Evolutionary conservation across 2,113 vertebrate species (phyloP).

Genomic region (Elaphurus davidianus): DNA sequence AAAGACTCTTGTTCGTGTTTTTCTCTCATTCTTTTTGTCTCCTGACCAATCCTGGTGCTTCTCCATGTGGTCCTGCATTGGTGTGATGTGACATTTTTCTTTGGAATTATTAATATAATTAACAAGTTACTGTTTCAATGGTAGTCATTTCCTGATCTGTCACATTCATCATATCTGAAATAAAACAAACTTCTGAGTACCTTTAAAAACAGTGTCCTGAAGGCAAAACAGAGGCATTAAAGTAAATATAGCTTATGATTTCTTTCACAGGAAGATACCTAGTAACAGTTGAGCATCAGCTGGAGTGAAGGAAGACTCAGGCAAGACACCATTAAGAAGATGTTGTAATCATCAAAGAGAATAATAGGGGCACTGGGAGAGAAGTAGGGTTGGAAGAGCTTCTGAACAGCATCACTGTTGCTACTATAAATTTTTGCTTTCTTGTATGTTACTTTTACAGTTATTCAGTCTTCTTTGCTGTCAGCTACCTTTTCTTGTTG

Average conservation of each 20-base stretch:
- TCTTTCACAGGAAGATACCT: background rate
- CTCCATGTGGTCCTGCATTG: too few relatives aligned
- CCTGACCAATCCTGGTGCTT: background rate
- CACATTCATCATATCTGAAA: background rate
- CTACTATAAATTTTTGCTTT: background rate
- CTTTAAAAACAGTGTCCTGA: background rate
- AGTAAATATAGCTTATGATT: background rate
- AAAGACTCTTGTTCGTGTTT: background rate
- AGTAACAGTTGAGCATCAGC: background rate
- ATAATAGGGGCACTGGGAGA: background rate
- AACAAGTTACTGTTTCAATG: background rate
- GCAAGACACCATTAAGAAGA: background rate
- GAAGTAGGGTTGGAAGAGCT: background rate
- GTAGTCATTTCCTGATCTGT: background rate
- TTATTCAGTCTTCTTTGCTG: background rate
- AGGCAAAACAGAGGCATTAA: background rate
- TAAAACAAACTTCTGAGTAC: background rate
- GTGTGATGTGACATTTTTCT: background rate
- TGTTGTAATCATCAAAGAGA: background rate
- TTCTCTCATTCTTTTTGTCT: background rate
- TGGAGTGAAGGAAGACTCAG: background rate
- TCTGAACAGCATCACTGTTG: background rate
- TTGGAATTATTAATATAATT: background rate
- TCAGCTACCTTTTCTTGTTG: background rate
- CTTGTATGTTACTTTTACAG: background rate